Evolutionary conservation across 2,113 vertebrate genomes (phyloP).

Genomic region (Propithecus coquereli): DNA sequence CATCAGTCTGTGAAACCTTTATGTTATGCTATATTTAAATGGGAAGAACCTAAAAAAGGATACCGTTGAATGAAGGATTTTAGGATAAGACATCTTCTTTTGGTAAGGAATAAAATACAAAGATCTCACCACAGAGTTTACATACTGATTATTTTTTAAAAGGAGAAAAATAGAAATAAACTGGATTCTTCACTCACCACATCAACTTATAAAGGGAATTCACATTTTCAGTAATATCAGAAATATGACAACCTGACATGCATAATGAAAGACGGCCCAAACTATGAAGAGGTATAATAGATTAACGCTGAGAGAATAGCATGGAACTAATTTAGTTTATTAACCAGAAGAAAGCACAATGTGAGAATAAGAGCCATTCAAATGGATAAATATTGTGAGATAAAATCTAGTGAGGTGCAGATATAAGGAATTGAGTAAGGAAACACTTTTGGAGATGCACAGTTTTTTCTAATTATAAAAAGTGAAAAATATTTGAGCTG

Average conservation of each 20-base stretch:
- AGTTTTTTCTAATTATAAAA: not conserved
- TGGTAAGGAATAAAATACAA: conserved; percentile 1
- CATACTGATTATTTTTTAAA: not conserved
- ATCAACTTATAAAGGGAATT: not conserved
- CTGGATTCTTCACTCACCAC: not conserved
- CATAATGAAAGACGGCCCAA: conserved; percentile 13
- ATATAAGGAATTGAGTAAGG: not conserved
- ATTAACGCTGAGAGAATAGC: not conserved
- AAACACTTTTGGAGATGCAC: not conserved
- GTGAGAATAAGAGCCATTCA: not conserved
- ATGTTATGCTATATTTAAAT: conserved; percentile 30
- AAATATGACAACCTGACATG: not conserved
- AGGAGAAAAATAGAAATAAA: not conserved
- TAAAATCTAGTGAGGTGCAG: not conserved
- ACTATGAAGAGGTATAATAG: not conserved
- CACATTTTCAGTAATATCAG: conserved; percentile 6
- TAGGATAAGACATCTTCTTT: not conserved
- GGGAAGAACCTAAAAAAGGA: not conserved
- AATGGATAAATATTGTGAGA: conserved; percentile 2
- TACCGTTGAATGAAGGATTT: not conserved
- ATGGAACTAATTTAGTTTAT: not conserved
- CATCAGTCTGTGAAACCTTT: not conserved
- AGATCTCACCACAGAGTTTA: not conserved
- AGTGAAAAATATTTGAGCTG: not conserved
- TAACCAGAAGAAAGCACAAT: not conserved